Base-by-base conservation (phyloP, 2,113 vertebrate species). In the Corythoichthys intestinalis region DNA sequence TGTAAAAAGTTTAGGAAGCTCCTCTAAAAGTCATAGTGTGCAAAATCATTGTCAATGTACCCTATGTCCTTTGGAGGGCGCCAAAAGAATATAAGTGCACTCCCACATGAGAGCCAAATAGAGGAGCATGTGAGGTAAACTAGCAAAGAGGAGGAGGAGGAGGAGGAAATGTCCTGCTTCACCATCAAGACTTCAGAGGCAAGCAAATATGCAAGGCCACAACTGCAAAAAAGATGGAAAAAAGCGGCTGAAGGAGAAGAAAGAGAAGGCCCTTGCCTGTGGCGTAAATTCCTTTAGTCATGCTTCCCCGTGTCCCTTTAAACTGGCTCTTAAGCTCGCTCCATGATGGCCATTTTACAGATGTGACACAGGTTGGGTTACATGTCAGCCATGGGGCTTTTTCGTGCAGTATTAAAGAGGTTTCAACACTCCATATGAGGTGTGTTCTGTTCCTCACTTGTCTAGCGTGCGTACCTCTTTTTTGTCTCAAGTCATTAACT, bases 1-100 rank as follows among this genome's bases (percentile, higher is more conserved):
- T 53, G 5, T 53, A 53, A n/a, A 53, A 53, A n/a, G 50, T 53
- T 53, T 6, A n/a, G 0, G 4, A 53, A 6, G 17, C 50, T 53
- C 1, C n/a, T 60, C 28, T 38, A 60, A 60, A 60, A 60, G 6
- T 20, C 17, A 46, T n/a, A 28, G 12, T 9, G 13, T 35, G 0
- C 57, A 28, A 1, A 3, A 6, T 44, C 47, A 38, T 6, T 3
- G 85, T 80, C 66, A 15, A 49, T 79, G 6, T 78, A 56, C 39
- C 15, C 17, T 35, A 14, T 20, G 6, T 70, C 87, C 89, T 86
- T 85, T 37, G 38, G 89, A 75, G 87, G 89, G 89, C 70, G 85
- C 87, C 85, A 82, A 77, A 77, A 81, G 88, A 78, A 82, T 85
- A 65, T 60, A 66, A 66, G 79, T 84, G 60, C 49, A 15, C 39